Base-by-base conservation (phyloP, 2,797 vertebrate species). In the Rhynchonycteris naso region DNA sequence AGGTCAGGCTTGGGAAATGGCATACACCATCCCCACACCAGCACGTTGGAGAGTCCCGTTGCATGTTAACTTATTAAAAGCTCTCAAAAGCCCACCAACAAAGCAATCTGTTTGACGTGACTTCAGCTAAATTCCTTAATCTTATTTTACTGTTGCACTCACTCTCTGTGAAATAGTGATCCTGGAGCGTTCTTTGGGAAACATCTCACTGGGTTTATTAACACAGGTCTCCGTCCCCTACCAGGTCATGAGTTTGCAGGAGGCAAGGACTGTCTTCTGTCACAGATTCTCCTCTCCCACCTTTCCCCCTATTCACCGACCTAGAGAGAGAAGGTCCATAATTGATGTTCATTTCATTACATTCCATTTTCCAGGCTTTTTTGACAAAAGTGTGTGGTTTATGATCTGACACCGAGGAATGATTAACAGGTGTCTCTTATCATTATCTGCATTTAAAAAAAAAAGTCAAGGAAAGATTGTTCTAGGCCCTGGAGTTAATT, bases 1-100 rank as follows among this genome's bases (percentile, higher is more conserved):
- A 87, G 72, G 80, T 93, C 93, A 79, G 59, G 30, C 52, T n/a
- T 79, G 74, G 54, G 43, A 80, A 79, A n/a, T 13, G 5, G 4
- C 19, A 10, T 59, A 50, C 88, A 33, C 18, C 24, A 63, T n/a
- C 24, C 47, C 14, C 19, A 82, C 0, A 38, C 26, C 4, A 13
- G 56, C 50, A 54, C 4, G 0, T 0, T 15, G n/a, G 58, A 91
- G 33, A 72, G 71, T 69, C 69, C 21, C 9, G 1, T 0, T 35
- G 30, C 28, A 47, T 33, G 1, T 72, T 52, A 22, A 30, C 13
- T 38, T 93, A 79, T 65, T 47, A 72, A 69, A 69, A 47, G 35
- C 28, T 61, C 91, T 90, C 71, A 16, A 52, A 80, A 79, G 30
- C 65, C 61, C 58, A 6, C 54, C 54, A 66, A 50, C 14, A 80